These are phyloP conservation scores for Pogona vitticeps DNA, from an alignment of 2,113 vertebrate genomes.

Conservation along the genomic window DNA sequence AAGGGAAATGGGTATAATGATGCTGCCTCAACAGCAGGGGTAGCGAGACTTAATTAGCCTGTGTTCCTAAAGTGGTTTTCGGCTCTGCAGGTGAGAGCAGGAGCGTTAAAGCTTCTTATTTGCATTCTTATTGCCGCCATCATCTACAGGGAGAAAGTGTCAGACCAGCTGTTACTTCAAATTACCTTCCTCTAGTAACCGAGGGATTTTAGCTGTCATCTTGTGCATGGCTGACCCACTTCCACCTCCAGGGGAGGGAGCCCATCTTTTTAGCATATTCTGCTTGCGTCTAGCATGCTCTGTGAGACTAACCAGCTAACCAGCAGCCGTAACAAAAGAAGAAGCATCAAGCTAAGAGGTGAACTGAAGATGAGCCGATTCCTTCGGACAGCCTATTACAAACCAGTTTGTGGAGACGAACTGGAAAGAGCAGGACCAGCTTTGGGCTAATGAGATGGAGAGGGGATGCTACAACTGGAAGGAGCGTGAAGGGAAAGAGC, in stretches of 20 bases:
- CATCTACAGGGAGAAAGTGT: conserved; percentile 72
- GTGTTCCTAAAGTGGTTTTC: conserved; percentile 49
- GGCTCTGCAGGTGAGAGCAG: conserved; percentile 60
- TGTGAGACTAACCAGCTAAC: background rate
- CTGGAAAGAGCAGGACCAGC: background rate
- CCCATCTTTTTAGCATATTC: background rate
- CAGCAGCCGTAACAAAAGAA: rapidly evolving
- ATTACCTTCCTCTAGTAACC: conserved; percentile 68
- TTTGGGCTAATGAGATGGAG: background rate
- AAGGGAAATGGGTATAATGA: background rate
- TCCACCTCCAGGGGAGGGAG: conserved; percentile 46
- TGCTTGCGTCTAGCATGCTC: background rate
- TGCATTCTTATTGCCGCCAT: conserved; percentile 71
- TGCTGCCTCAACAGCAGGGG: background rate
- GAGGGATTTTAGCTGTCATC: conserved; percentile 71
- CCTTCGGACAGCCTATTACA: background rate
- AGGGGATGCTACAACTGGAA: background rate
- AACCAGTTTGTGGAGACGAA: background rate
- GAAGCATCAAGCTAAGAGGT: rapidly evolving
- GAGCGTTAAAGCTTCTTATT: conserved; percentile 64
- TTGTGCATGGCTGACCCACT: conserved; percentile 64
- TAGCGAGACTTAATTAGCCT: conserved; percentile 46
- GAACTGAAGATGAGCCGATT: background rate
- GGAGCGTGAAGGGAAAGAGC: no score
- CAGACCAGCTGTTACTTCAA: conserved; percentile 74